Evolutionary conservation across 2,113 vertebrate species (phyloP).

Genomic region (Ovibos moschatus): DNA sequence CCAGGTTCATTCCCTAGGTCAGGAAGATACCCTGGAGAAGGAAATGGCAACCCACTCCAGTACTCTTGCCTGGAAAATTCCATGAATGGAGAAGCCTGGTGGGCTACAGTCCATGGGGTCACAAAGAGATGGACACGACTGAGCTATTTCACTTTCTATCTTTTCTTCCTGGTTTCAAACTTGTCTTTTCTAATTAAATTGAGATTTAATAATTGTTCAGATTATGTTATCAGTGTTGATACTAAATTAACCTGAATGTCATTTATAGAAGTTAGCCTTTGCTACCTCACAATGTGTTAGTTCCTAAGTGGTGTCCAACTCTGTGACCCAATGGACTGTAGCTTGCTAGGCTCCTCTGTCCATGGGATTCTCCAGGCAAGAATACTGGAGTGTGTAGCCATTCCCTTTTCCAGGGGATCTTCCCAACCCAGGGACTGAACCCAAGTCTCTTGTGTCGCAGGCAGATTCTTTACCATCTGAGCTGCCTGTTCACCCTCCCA

Average conservation of each 20-base stretch:
- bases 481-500: not conserved
- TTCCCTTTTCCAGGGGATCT: not conserved
- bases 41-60: not conserved
- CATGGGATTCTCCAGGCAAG: not conserved
- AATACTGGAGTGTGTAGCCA: not conserved
- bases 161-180: not conserved
- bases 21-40: not conserved
- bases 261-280: not conserved
- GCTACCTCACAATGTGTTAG: not conserved
- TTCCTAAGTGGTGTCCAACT: not conserved
- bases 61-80: not conserved
- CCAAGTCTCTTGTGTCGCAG: not conserved
- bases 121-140: not conserved
- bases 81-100: not conserved
- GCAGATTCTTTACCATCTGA: not conserved
- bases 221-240: not conserved
- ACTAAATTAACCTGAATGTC: not conserved
- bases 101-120: not conserved
- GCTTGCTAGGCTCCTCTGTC: not conserved
- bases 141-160: not conserved
- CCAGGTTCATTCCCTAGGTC: not conserved
- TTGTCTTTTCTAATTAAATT: not conserved
- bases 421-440: not conserved
- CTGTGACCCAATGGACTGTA: not conserved
- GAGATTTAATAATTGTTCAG: not conserved